Evolutionary conservation across 2,888 invertebrate species (phyloP).

Genomic region (Zaprionus lineosus): DNA sequence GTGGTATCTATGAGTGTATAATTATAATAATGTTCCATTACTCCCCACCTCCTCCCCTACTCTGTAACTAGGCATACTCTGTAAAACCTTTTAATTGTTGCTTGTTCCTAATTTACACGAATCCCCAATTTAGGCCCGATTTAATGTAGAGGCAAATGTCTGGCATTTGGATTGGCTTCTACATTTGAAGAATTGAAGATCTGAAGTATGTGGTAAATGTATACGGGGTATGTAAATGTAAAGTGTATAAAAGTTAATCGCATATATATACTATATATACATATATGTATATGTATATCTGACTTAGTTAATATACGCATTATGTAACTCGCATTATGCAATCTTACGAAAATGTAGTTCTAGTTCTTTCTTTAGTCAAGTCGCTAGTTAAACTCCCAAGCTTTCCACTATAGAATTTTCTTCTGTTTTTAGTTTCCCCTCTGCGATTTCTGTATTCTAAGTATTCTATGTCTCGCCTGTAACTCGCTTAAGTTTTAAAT

Average conservation of each 20-base stretch:
- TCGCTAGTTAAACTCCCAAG: conserved; percentile 23
- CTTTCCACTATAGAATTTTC: not conserved
- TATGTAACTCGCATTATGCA: conserved; percentile 40
- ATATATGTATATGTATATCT: too few relatives aligned
- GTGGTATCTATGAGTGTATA: too few relatives aligned
- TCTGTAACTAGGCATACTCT: conserved; percentile 56
- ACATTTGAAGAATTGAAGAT: too few relatives aligned
- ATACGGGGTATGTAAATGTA: conserved; percentile 67
- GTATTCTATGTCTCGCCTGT: conserved; percentile 14
- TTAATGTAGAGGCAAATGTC: too few relatives aligned
- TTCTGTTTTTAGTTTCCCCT: conserved; percentile 7
- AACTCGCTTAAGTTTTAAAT: conserved; percentile 23
- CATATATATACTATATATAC: too few relatives aligned
- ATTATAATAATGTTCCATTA: conserved; percentile 11
- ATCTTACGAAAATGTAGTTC: conserved; percentile 42
- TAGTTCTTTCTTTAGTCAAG: conserved; percentile 47
- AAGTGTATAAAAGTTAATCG: conserved; percentile 77
- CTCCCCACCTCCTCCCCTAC: too few relatives aligned
- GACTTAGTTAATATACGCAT: conserved; percentile 50
- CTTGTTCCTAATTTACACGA: conserved; percentile 45
- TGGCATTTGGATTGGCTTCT: too few relatives aligned
- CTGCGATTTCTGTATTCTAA: conserved; percentile 13
- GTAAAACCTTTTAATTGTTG: conserved; percentile 73
- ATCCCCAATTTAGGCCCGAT: too few relatives aligned
- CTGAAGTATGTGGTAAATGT: conserved; percentile 43